Conservation (phyloP, 2,888 invertebrate species). For the Crossocerus cetratus region DNA sequence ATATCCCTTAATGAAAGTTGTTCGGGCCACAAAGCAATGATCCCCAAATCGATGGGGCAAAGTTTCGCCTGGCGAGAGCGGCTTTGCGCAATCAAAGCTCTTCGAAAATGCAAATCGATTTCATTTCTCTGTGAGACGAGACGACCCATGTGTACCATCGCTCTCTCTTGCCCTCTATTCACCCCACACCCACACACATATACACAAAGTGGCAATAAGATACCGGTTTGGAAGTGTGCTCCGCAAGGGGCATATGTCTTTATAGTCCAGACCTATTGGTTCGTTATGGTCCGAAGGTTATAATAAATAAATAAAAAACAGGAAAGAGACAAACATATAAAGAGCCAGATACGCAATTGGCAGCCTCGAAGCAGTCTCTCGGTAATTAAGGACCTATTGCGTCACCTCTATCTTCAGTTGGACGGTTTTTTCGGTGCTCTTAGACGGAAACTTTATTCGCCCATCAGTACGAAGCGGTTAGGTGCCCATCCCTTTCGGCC, state of each 20-base stretch:
- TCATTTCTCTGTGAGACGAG: constrained; percentile 33
- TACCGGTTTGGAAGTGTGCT: constrained; percentile 9
- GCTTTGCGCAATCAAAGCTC: constrained; percentile 28
- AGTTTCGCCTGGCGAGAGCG: constrained; percentile 7
- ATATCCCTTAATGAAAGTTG: not conserved
- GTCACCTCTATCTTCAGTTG: constrained; percentile 36
- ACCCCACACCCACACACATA: no score
- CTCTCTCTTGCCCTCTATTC: constrained; percentile 20
- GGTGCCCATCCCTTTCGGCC: not conserved
- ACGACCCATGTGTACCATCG: constrained; percentile 28
- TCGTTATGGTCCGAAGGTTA: constrained; percentile 45
- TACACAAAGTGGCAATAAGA: not conserved
- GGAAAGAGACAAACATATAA: no score
- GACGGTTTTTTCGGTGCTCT: constrained; percentile 46
- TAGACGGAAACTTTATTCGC: constrained; percentile 59
- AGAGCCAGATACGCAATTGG: no score
- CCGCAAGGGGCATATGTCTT: no score
- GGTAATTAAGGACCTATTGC: constrained; percentile 47
- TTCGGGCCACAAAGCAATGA: constrained; percentile 15
- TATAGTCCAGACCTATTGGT: no score
- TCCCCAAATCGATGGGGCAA: constrained; percentile 35
- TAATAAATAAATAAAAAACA: no score
- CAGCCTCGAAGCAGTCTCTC: constrained; percentile 39
- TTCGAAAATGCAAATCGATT: constrained; percentile 49
- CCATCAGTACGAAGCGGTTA: not conserved